These are phyloP conservation scores for Tanaodytes sp. DNA, from an alignment of 2,888 invertebrate species.

Conservation along the genomic window DNA sequence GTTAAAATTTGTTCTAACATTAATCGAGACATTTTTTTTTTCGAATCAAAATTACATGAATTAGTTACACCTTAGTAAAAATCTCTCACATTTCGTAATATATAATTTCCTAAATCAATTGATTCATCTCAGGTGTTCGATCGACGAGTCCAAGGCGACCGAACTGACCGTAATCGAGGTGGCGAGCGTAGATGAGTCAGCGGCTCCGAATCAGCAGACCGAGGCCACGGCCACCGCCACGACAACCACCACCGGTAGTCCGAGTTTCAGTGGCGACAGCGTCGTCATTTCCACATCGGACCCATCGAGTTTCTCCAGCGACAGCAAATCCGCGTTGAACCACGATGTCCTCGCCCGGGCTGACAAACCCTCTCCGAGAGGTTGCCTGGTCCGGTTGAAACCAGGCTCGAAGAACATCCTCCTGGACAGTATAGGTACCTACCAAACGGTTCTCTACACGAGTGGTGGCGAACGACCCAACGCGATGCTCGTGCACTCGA, in stretches of 20 bases:
- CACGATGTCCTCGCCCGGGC: constrained; percentile 21
- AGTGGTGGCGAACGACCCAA: constrained; percentile 63
- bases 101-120: too few relatives aligned
- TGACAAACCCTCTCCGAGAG: constrained; percentile 75
- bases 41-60: too few relatives aligned
- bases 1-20: too few relatives aligned
- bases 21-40: too few relatives aligned
- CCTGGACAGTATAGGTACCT: constrained; percentile 83
- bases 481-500: constrained; percentile 68
- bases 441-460: constrained; percentile 83
- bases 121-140: constrained; percentile 1
- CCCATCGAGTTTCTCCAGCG: constrained; percentile 70
- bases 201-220: constrained; percentile 55
- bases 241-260: constrained; percentile 64
- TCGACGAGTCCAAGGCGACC: constrained; percentile 26
- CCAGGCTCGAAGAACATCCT: constrained; percentile 86
- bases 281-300: constrained; percentile 70
- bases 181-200: constrained; percentile 57
- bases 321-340: constrained; percentile 43
- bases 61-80: too few relatives aligned
- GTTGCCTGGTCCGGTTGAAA: constrained; percentile 84
- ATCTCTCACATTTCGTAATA: too few relatives aligned
- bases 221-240: constrained; percentile 60
- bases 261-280: constrained; percentile 70
- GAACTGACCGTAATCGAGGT: constrained; percentile 68